These are phyloP conservation scores for Doryteuthis pealeii DNA, from an alignment of 1,140 invertebrate genomes.

Conservation along the genomic window DNA sequence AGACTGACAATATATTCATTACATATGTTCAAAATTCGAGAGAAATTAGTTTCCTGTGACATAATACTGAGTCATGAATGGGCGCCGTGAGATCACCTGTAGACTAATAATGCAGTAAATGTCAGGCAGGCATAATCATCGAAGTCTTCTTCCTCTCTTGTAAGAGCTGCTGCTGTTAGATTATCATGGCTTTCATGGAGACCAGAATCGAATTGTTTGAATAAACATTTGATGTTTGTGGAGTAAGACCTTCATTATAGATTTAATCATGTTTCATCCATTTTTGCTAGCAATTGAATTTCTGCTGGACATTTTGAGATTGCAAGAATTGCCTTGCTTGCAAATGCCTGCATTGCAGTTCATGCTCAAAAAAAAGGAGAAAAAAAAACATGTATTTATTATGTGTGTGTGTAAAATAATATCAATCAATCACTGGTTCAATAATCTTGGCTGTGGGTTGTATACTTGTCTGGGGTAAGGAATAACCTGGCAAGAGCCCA, in stretches of 20 bases:
- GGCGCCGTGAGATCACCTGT: background rate
- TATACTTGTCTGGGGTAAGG: too few species aligned
- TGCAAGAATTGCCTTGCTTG: constrained; percentile 33
- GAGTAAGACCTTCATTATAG: constrained; percentile 23
- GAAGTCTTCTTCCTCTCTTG: constrained; percentile 36
- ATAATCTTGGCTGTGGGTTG: too few species aligned
- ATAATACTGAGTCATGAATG: background rate
- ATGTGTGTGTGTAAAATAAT: too few species aligned
- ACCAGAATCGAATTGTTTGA: constrained; percentile 12
- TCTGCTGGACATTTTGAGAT: constrained; percentile 18
- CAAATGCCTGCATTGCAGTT: constrained; percentile 60
- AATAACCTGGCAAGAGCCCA: too few species aligned
- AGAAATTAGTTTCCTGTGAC: background rate
- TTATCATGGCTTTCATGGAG: constrained; percentile 18
- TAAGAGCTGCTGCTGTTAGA: constrained; percentile 28
- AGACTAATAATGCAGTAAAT: background rate
- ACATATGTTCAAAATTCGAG: background rate
- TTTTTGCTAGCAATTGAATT: constrained; percentile 31
- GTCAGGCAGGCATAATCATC: background rate
- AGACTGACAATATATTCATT: background rate
- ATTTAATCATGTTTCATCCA: constrained; percentile 30
- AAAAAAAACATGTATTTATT: background rate
- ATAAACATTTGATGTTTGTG: constrained; percentile 17
- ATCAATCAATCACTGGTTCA: too few species aligned
- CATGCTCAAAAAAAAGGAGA: constrained; percentile 55